Percentiles rank a stretch among this genome's conserved stretches.
Conservation (phyloP, 2,888 invertebrate genomes). For the Villa cingulata region DNA sequence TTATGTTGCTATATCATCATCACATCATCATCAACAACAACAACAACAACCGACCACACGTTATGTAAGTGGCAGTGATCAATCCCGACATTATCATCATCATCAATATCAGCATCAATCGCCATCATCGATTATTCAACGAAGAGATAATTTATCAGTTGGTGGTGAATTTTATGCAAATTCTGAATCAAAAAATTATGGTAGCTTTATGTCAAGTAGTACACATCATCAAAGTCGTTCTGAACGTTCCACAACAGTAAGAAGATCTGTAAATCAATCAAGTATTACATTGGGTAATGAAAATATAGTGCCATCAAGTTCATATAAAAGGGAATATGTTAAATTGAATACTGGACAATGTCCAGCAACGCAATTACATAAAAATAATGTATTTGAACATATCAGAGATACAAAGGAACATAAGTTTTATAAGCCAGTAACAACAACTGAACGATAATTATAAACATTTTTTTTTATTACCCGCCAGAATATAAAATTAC, state of each 20-base stretch:
- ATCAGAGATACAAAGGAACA: conserved; percentile 73
- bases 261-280: conserved; percentile 54
- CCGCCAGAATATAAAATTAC: no score
- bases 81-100: conserved; percentile 40
- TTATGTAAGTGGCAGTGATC: no score
- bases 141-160: conserved; percentile 51
- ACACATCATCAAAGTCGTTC: conserved; percentile 11
- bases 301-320: conserved; percentile 39
- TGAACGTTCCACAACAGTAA: not conserved
- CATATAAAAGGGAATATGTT: conserved; percentile 64
- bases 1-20: conserved; percentile 25
- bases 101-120: no score
- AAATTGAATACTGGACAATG: conserved; percentile 59
- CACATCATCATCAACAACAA: conserved; percentile 21
- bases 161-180: conserved; percentile 62
- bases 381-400: conserved; percentile 67
- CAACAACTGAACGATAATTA: not conserved
- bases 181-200: conserved; percentile 56
- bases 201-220: conserved; percentile 41
- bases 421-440: conserved; percentile 53
- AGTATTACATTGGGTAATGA: conserved; percentile 62
- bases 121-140: conserved; percentile 33
- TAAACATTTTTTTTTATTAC: no score
- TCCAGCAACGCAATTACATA: conserved; percentile 63
- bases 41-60: no score